Percentiles rank a stretch among this genome's conserved stretches.
These are phyloP conservation scores for Merluccius polli DNA, from an alignment of 2,797 vertebrate species.

Conservation along the genomic window DNA sequence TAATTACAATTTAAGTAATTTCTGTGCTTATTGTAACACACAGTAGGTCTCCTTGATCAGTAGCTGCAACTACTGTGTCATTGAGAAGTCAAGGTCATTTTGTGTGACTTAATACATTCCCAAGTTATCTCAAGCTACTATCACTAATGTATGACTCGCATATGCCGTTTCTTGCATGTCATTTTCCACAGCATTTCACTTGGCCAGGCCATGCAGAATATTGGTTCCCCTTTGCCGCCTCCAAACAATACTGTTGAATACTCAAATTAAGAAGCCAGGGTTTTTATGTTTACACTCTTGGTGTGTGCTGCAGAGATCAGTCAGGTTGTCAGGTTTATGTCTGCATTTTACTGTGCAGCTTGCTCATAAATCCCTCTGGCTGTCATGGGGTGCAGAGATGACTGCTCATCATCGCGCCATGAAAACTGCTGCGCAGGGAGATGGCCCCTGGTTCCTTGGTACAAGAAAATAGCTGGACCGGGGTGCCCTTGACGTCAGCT, in stretches of 20 bases:
- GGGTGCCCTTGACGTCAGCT: not conserved
- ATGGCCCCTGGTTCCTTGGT: not conserved
- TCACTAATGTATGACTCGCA: conserved; percentile 51
- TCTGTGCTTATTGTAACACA: not conserved
- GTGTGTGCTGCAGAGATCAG: conserved; percentile 4
- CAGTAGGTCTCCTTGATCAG: not conserved
- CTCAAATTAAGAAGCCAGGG: conserved; percentile 1
- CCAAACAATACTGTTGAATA: not conserved
- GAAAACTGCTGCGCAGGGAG: conserved; percentile 1
- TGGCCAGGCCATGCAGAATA: conserved; percentile 21
- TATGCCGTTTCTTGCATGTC: conserved; percentile 46
- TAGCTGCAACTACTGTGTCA: conserved; percentile 28
- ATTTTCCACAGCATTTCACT: conserved; percentile 37
- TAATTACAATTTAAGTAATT: not conserved
- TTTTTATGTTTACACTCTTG: not conserved
- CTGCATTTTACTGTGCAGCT: not conserved
- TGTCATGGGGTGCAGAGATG: conserved; percentile 1
- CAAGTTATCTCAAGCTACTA: conserved; percentile 27
- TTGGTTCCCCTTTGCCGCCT: not conserved
- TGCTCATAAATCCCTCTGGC: conserved; percentile 2
- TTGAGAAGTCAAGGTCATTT: conserved; percentile 47
- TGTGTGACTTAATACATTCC: conserved; percentile 35
- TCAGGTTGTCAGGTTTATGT: conserved; percentile 9
- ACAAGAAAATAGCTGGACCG: not conserved
- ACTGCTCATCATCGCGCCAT: not conserved